Base-by-base conservation (phyloP, 1,140 invertebrate genomes). In the Tyrophagus putrescentiae region DNA sequence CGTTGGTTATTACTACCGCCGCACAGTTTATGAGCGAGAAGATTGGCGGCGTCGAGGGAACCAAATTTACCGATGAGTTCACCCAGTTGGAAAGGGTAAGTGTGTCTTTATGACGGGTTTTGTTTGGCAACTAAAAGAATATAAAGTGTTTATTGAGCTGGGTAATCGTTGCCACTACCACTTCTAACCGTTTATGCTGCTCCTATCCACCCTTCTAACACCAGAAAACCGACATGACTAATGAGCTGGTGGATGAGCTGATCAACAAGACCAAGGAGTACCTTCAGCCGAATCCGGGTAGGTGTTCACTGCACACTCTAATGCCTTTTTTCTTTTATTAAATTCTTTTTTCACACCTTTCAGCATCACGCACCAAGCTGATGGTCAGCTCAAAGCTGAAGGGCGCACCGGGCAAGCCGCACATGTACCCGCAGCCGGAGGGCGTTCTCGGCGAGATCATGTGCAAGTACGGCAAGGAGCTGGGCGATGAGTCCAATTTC, bases 41-140 rank as follows among this genome's bases (percentile, higher is more conserved):
- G 76, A 97, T 99, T 82, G 96, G 95, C 36, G 93, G 94, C 71
- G 95, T 93, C 45, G 95, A 98, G 76, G 93, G 94, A 69, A 99
- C 96, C 64, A 97, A 98, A 77, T 80, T 98, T 64, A 94, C 98
- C 75, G 84, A 96, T 73, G 94, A 98, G 69, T 98, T 96, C 71
- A 79, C 89, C 75, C 92, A 98, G 71, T 98, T 99, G 93, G 96
- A 99, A 80, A 85, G 87, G 78, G 92, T 96, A 79, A 80, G 78
- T 74, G 34, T 16, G 13, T 36, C 13, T 36, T 27, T 23, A 36
- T 62, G 33, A 57, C 44, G 13, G 36, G 6, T 28, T 18, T 27
- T 39, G 16, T 57, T 57, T 16, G 18, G 11, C 11, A 4, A 13
- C 13, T 54, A 3, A 29, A 6, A 25, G 13, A 45, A 6, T n/a